Base-by-base conservation (phyloP, 2,888 invertebrate species). In the Heteromyza rotundicornis region DNA sequence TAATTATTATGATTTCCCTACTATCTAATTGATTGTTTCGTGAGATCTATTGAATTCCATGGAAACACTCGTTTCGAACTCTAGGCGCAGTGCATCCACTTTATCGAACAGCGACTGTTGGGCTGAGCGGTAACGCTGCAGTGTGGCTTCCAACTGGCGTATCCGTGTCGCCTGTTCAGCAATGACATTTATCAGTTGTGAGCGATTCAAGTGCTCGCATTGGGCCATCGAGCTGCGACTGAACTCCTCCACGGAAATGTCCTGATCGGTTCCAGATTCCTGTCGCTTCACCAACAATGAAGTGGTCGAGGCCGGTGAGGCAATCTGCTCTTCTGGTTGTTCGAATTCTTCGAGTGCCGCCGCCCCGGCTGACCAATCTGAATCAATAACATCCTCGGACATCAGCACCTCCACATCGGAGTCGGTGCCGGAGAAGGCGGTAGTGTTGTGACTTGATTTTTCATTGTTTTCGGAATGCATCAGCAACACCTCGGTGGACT, bases 391-490 rank as follows among this genome's bases (percentile, higher is more conserved):
- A 55, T 68, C 70, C 27, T 71, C 72, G 2, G 73, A 68, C 57
- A 69, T 67, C 40, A 74, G 56, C 1, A 74, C 68, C 49, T 74
- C 74, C 14, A 74, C 70, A 57, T 73, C 74, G 0, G 73, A 73
- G 47, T 73, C 74, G 0, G 72, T 73, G 2, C 66, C 65, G 1
- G 69, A 68, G 56, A 63, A 68, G 1, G 60, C 57, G 17, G 5
- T 44, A n/a, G n/a, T n/a, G 8, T 44, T 7, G 5, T 64, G 66
- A 22, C 59, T 36, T 17, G 40, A 57, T 27, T 63, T 65, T 16
- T 53, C 65, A 24, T 64, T 49, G 47, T 59, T 69, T 16, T 66
- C 68, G 12, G 69, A 64, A 40, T 68, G 62, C 1, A 65, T 63
- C 36, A 69, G 22, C 20, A 65, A 58, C 10, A 68, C 67, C 7